Conservation (phyloP, 92 coral and sea anemone species). For the Isaurus tuberculatus region DNA sequence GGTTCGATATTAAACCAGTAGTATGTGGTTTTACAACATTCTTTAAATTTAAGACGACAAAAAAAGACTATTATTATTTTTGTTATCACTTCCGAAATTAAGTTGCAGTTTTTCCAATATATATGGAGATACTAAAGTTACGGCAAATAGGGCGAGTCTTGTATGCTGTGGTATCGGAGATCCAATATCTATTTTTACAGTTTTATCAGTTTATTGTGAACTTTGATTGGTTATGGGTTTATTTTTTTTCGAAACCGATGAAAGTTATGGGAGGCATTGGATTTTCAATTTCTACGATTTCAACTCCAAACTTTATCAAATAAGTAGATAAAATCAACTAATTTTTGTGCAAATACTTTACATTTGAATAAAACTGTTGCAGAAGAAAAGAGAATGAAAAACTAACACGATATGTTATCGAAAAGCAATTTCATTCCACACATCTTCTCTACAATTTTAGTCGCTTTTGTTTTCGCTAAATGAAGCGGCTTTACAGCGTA, state of each 20-base stretch:
- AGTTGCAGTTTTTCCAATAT: conserved; percentile 13
- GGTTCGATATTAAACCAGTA: conserved; percentile 36
- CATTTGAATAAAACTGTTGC: not conserved
- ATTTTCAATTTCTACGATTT: conserved; percentile 15
- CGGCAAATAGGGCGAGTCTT: not conserved
- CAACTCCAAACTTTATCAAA: conserved; percentile 23
- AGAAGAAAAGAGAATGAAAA: not conserved
- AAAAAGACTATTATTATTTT: conserved; percentile 15
- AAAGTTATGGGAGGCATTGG: conserved; percentile 11
- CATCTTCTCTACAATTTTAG: not conserved
- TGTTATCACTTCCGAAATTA: conserved; percentile 27
- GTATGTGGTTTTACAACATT: not conserved
- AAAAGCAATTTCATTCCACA: not conserved
- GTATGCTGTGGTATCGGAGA: not conserved
- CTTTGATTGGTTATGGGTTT: conserved; percentile 12
- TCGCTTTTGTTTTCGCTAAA: conserved; percentile 11
- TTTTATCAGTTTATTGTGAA: not conserved
- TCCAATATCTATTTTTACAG: conserved; percentile 20
- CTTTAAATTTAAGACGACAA: not conserved
- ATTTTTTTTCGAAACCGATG: not conserved
- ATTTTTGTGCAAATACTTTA: conserved; percentile 29
- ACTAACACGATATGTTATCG: not conserved
- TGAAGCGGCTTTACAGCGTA: conserved; percentile 3
- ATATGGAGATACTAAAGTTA: conserved; percentile 25
- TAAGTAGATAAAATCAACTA: conserved; percentile 31